Conservation (phyloP, 2,797 vertebrate species). For the Anabacerthia variegaticeps region DNA sequence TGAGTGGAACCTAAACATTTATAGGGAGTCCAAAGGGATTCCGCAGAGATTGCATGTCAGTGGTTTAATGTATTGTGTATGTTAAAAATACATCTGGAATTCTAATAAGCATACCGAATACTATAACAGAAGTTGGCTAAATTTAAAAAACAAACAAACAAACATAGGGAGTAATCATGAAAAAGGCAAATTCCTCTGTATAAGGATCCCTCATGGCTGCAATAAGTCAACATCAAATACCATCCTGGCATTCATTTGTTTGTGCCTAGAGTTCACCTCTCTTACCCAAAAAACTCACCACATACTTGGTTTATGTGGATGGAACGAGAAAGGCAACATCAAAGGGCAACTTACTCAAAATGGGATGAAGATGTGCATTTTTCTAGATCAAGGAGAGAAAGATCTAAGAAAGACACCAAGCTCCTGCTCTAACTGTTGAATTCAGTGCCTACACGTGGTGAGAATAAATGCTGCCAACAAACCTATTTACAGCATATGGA, state of each 20-base stretch:
- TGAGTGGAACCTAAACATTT: neutral
- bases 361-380: neutral
- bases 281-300: neutral
- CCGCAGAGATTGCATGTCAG: conserved; percentile 2
- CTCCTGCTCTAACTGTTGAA: neutral
- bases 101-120: neutral
- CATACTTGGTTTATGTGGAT: neutral
- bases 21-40: neutral
- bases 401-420: neutral
- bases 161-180: neutral
- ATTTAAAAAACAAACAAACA: neutral
- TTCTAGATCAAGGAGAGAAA: neutral
- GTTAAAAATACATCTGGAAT: neutral
- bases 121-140: neutral
- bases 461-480: neutral
- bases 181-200: neutral
- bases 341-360: fast-evolving
- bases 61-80: neutral
- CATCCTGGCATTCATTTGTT: neutral
- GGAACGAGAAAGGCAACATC: neutral
- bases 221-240: neutral
- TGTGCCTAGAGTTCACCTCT: neutral
- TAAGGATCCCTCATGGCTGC: neutral
- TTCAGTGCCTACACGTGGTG: neutral
- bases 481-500: neutral